Conservation (phyloP, 2,797 vertebrate species). For the Aselliscus stoliczkanus region DNA sequence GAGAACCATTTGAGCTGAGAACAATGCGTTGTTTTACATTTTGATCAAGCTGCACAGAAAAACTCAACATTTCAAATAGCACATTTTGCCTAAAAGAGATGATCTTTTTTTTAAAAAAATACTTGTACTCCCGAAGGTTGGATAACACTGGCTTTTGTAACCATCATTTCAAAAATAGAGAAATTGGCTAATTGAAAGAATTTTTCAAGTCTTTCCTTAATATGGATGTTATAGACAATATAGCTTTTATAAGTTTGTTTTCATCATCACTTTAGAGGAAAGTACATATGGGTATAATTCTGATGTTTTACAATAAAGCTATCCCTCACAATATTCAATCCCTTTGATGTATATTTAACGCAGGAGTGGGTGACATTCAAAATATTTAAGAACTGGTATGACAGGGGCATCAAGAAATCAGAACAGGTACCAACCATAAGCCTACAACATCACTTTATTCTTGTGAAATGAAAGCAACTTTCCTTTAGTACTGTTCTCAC, state of each 20-base stretch:
- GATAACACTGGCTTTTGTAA: background rate
- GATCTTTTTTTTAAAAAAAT: background rate
- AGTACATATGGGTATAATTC: background rate
- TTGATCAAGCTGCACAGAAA: background rate
- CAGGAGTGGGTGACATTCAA: background rate
- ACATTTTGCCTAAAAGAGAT: background rate
- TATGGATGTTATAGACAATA: background rate
- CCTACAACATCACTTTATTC: background rate
- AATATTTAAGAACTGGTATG: background rate
- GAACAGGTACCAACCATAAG: background rate
- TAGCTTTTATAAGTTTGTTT: background rate
- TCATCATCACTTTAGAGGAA: background rate
- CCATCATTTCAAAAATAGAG: background rate
- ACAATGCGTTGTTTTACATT: conserved; percentile 48
- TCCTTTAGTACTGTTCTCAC: background rate
- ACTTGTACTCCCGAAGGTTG: background rate
- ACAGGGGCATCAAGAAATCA: background rate
- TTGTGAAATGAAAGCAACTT: background rate
- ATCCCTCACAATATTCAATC: background rate
- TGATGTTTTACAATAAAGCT: background rate
- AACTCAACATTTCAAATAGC: background rate
- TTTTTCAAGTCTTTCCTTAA: background rate
- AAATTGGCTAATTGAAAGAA: background rate
- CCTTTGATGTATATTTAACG: background rate
- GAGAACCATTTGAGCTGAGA: background rate